Percentiles rank a stretch among this genome's conserved stretches.
These are phyloP conservation scores for Chelmon rostratus DNA, from an alignment of 2,797 vertebrate genomes.

Conservation along the genomic window DNA sequence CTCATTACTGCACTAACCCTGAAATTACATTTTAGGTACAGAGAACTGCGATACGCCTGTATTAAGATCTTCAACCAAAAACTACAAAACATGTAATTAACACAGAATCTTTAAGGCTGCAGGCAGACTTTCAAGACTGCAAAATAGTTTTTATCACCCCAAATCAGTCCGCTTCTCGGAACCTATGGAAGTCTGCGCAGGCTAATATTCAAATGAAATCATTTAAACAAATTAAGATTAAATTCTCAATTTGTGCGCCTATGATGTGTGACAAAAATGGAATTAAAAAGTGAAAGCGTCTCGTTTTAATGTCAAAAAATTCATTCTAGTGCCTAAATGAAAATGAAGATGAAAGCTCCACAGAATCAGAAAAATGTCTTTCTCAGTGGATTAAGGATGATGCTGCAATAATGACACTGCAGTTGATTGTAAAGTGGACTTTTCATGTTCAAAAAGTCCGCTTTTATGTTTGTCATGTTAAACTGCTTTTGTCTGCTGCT, in stretches of 20 bases:
- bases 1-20: not conserved
- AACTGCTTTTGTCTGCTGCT: not conserved
- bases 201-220: not conserved
- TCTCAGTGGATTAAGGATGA: not conserved
- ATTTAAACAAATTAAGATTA: not conserved
- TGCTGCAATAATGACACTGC: not conserved
- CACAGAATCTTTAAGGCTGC: not conserved
- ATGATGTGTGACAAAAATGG: too few species aligned
- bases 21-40: not conserved
- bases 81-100: not conserved
- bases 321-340: not conserved
- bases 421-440: not conserved
- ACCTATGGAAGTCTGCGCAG: not conserved
- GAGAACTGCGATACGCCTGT: not conserved
- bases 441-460: not conserved
- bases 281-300: not conserved
- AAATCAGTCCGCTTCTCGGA: not conserved
- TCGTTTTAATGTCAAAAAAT: not conserved
- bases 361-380: not conserved
- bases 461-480: not conserved
- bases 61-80: not conserved
- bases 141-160: not conserved
- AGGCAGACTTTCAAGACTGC: not conserved
- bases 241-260: not conserved
- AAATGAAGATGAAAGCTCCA: not conserved